Conservation (phyloP, 2,797 vertebrate genomes). For the Prunella strophiata region DNA sequence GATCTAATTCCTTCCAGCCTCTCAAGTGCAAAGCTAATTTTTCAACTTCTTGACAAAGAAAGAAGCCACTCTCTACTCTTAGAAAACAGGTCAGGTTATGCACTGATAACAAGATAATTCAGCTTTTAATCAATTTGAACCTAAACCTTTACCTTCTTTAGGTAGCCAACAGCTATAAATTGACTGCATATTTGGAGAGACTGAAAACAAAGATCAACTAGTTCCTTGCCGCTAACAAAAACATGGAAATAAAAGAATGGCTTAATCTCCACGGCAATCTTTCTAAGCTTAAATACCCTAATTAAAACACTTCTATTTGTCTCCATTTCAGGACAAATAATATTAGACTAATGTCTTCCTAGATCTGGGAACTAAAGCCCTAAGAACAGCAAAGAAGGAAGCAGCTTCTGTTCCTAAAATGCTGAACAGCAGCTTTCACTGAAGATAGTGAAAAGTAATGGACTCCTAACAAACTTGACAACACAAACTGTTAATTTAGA, state of each 20-base stretch:
- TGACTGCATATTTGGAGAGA: background rate
- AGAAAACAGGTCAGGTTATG: background rate
- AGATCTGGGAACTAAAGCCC: background rate
- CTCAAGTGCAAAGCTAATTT: background rate
- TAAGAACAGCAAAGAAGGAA: background rate
- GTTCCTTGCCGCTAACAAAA: background rate
- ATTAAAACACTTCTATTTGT: background rate
- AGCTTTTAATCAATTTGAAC: background rate
- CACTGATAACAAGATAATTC: background rate
- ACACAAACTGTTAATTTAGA: conserved; percentile 3
- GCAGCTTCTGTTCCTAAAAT: background rate
- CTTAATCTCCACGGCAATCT: background rate
- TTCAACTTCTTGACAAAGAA: background rate
- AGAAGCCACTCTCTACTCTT: background rate
- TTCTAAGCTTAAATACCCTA: background rate
- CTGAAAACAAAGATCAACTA: background rate
- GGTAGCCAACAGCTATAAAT: background rate
- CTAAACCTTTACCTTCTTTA: background rate
- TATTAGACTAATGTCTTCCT: background rate
- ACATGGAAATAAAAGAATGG: background rate
- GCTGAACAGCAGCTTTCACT: background rate
- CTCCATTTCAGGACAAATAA: conserved; percentile 10
- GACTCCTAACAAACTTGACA: background rate
- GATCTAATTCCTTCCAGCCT: background rate
- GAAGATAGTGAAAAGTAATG: background rate